phyloP scores from a whole-genome alignment of 2,113 vertebrate species.

The Tautogolabrus adspersus region DNA sequence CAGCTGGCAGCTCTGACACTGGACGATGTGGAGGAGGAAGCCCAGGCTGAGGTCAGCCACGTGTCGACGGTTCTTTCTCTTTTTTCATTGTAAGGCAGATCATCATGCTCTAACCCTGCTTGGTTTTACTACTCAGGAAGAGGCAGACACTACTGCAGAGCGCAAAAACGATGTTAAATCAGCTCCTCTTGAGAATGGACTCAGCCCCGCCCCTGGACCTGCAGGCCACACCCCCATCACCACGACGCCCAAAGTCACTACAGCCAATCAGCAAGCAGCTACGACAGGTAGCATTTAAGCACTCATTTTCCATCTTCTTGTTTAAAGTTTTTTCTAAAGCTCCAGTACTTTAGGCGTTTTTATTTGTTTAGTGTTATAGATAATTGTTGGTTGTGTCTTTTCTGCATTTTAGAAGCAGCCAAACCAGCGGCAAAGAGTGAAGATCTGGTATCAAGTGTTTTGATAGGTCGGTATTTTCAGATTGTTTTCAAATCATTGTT shows the following conservation, averaged over 20 bases:
- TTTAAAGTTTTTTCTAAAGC: background rate
- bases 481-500: accelerated
- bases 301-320: background rate
- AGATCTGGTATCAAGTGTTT: conserved; percentile 94
- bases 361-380: background rate
- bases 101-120: background rate
- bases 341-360: background rate
- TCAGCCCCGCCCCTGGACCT: conserved; percentile 88
- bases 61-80: accelerated
- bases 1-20: conserved; percentile 94
- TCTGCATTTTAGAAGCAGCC: conserved; percentile 84
- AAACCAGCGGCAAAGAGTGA: conserved; percentile 95
- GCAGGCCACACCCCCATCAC: conserved; percentile 76
- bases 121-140: conserved; percentile 77
- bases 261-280: conserved; percentile 68
- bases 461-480: conserved; percentile 88
- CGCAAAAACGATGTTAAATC: conserved; percentile 89
- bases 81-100: background rate
- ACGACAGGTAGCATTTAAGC: conserved; percentile 47
- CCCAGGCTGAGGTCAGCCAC: conserved; percentile 88
- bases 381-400: background rate
- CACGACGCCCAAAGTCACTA: conserved; percentile 70
- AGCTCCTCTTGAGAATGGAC: conserved; percentile 91
- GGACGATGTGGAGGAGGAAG: conserved; percentile 93
- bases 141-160: conserved; percentile 86